A percentile compares a stretch with the other conserved stretches of the same genome.
phyloP scores from a whole-genome alignment of 2,113 vertebrate genomes.

The Paradoxurus hermaphroditus region DNA sequence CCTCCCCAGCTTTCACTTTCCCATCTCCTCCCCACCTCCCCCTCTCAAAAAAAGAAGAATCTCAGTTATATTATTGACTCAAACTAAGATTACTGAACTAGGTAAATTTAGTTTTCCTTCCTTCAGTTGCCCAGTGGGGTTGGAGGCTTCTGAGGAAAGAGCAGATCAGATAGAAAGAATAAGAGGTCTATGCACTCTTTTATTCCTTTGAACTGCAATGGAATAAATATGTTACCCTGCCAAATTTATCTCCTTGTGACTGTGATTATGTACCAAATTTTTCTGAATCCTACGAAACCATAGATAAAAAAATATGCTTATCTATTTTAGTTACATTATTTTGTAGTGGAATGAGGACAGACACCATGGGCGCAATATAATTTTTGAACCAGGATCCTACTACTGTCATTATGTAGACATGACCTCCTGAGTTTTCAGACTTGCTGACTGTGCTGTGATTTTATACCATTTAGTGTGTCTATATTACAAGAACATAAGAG shows the following conservation, averaged over 20 bases:
- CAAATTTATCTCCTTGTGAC: neutral
- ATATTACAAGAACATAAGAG: neutral
- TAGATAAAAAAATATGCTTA: neutral
- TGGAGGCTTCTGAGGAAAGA: neutral
- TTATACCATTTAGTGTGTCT: neutral
- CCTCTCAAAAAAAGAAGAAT: neutral
- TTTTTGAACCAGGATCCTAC: neutral
- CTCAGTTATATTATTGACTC: neutral
- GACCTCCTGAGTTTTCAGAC: neutral
- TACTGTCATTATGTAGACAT: neutral
- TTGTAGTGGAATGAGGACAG: neutral
- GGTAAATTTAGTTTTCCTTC: neutral
- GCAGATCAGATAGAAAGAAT: neutral
- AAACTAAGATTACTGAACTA: neutral
- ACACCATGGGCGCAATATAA: neutral
- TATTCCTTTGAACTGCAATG: neutral
- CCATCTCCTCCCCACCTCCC: accelerated
- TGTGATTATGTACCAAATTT: neutral
- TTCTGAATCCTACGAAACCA: neutral
- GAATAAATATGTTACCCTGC: neutral
- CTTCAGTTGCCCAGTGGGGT: neutral
- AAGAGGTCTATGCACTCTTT: neutral
- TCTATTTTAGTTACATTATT: neutral
- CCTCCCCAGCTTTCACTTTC: too few species aligned
- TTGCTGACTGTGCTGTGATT: neutral